Conservation (phyloP, 1,140 invertebrate genomes). For the Akabosia matsudoensis region DNA sequence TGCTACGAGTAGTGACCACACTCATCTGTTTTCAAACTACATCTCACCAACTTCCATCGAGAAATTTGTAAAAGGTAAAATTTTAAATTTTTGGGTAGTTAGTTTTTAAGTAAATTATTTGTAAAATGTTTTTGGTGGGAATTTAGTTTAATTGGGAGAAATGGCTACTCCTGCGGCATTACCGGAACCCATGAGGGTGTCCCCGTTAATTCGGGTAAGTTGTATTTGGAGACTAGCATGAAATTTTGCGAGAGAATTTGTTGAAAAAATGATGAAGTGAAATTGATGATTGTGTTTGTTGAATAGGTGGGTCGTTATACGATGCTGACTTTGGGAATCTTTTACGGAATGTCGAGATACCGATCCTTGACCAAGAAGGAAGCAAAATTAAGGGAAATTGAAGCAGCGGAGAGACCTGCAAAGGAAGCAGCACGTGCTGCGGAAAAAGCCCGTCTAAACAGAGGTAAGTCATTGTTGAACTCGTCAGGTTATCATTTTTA, state of each 20-base stretch:
- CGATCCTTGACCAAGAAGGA: slow-evolving; percentile 65
- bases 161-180: slow-evolving; percentile 39
- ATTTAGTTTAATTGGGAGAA: background rate
- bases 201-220: slow-evolving; percentile 68
- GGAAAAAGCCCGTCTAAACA: slow-evolving; percentile 56
- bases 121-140: background rate
- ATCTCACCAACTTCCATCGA: too few species aligned
- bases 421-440: slow-evolving; percentile 66
- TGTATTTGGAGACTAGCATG: too few species aligned
- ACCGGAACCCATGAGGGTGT: slow-evolving; percentile 65
- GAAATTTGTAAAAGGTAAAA: too few species aligned
- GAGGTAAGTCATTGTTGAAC: slow-evolving; percentile 37
- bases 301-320: slow-evolving; percentile 68
- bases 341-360: slow-evolving; percentile 69
- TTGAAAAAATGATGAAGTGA: too few species aligned
- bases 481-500: background rate
- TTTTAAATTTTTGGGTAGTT: too few species aligned
- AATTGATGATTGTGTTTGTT: background rate
- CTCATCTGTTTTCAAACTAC: too few species aligned
- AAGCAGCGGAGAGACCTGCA: slow-evolving; percentile 62
- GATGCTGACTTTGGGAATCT: slow-evolving; percentile 62
- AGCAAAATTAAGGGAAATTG: slow-evolving; percentile 60
- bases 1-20: too few species aligned
- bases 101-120: too few species aligned
- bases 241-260: too few species aligned